phyloP scores from a whole-genome alignment of 2,888 invertebrate genomes.

The Nymphalis polychloros region DNA sequence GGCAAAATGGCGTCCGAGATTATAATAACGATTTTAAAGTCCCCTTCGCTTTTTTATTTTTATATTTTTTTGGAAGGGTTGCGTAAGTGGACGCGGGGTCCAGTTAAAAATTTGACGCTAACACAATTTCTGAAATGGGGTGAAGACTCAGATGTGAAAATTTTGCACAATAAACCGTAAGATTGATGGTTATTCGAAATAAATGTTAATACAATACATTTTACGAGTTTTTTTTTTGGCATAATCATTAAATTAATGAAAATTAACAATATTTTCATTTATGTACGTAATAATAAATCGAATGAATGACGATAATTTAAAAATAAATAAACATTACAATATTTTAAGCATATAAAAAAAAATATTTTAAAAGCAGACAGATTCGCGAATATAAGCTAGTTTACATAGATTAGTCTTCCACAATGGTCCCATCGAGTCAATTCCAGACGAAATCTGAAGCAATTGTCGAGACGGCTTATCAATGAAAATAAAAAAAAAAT shows the following conservation, averaged over 20 bases:
- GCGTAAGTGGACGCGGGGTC: constrained; percentile 73
- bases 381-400: not conserved
- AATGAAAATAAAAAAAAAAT: constrained; percentile 79
- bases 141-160: constrained; percentile 17
- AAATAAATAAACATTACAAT: too few relatives aligned
- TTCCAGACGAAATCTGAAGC: constrained; percentile 73
- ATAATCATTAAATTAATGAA: too few relatives aligned
- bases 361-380: not conserved
- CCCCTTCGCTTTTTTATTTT: constrained; percentile 72
- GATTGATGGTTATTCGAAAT: not conserved
- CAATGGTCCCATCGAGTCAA: constrained; percentile 48
- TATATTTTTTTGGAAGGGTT: constrained; percentile 72
- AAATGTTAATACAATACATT: not conserved
- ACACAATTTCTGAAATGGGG: constrained; percentile 64
- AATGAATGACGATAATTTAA: too few relatives aligned
- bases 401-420: constrained; percentile 21
- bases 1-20: constrained; percentile 80
- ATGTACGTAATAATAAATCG: too few relatives aligned
- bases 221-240: not conserved
- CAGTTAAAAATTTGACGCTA: constrained; percentile 73
- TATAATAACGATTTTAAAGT: constrained; percentile 81
- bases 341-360: too few relatives aligned
- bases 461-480: constrained; percentile 74
- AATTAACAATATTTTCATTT: too few relatives aligned
- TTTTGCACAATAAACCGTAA: constrained; percentile 8